A percentile compares a stretch with the other conserved stretches of the same genome.
Evolutionary conservation across 2,797 vertebrate species (phyloP).

Genomic region (Novumbra hubbsi): DNA sequence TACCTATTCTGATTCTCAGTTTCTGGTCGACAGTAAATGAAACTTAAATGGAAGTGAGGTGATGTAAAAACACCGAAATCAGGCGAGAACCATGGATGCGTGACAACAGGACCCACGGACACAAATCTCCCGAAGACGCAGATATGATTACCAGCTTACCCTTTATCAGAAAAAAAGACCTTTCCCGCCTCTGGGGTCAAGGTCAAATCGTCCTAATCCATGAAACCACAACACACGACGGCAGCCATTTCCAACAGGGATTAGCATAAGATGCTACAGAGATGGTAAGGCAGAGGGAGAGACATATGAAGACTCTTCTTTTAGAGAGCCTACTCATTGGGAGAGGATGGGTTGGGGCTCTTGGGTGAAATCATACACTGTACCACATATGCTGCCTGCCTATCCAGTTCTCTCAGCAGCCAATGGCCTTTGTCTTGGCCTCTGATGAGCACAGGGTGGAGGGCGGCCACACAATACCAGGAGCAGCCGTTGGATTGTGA

Average conservation of each 20-base stretch:
- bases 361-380: constrained; percentile 21
- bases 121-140: constrained; percentile 31
- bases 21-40: constrained; percentile 73
- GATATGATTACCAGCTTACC: constrained; percentile 30
- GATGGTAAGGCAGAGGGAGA: background rate
- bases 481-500: constrained; percentile 46
- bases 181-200: background rate
- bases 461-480: constrained; percentile 27
- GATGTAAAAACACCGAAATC: constrained; percentile 31
- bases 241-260: constrained; percentile 22
- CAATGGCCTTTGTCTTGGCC: constrained; percentile 18
- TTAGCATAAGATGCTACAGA: background rate
- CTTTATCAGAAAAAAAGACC: constrained; percentile 35
- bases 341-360: constrained; percentile 11
- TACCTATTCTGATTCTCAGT: constrained; percentile 69
- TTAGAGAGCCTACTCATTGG: background rate
- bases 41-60: constrained; percentile 53
- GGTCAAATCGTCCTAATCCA: background rate
- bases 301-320: background rate
- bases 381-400: constrained; percentile 13
- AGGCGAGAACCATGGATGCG: constrained; percentile 16
- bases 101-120: constrained; percentile 13
- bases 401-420: constrained; percentile 2
- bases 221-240: constrained; percentile 31
- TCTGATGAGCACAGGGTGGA: constrained; percentile 11